Base-by-base conservation (phyloP, 2,888 invertebrate species). In the Eupithecia abbreviata region DNA sequence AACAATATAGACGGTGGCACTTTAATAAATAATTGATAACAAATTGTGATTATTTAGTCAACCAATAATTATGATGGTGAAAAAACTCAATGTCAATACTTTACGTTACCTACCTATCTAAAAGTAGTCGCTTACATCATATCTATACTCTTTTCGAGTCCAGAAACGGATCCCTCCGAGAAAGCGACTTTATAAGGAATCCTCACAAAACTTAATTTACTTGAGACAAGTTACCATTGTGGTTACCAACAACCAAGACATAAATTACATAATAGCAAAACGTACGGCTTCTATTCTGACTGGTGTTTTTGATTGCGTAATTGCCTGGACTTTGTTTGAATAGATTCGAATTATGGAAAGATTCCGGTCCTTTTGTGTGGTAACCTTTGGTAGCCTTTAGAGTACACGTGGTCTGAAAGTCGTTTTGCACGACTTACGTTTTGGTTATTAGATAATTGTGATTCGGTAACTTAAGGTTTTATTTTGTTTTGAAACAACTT, bases 221-320 rank as follows among this genome's bases (percentile, higher is more conserved):
- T 90, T 90, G 88, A 92, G 92, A 91, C 92, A 92, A 90, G 88
- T 88, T 82, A 68, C 83, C 81, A 86, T 92, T 93, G 91, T 91
- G 79, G 76, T 78, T 83, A 86, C 81, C 69, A 74, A 51, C 73
- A 69, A 73, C 69, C 72, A 77, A 77, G 79, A 82, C 69, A 75
- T 73, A 75, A 69, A 72, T 74, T 78, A 72, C 58, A 70, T 42
- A 72, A 76, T 70, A 75, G 71, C n/a, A 67, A 4, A 5, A 15
- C 43, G 58, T 77, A 79, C 13, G 80, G 80, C 74, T 80, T 80
- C 80, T 76, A 70, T 76, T 79, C 76, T 77, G 77, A 77, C 75
- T 65, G 72, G 49, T 79, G 75, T 72, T 79, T 75, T 76, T 74
- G 76, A 72, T 76, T 76, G 58, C 74, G 76, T 71, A 78, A 78